phyloP scores from a whole-genome alignment of 2,888 invertebrate genomes.

The Lasioglossum morio region DNA sequence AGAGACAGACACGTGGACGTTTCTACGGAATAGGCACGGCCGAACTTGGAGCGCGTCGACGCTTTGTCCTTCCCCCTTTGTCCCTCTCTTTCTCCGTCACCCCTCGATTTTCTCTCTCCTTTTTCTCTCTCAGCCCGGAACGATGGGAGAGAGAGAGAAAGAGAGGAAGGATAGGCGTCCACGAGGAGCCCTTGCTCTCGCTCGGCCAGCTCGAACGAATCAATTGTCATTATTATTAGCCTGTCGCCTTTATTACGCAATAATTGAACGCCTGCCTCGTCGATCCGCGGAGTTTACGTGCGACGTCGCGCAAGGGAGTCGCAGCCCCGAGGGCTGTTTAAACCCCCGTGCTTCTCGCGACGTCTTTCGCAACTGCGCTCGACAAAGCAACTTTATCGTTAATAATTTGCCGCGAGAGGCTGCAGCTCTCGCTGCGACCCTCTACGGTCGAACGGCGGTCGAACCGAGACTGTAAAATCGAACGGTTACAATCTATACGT shows the following conservation, averaged over 20 bases:
- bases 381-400: neutral
- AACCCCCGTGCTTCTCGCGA: neutral
- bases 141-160: neutral
- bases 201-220: neutral
- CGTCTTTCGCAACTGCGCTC: neutral
- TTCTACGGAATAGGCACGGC: slow-evolving; percentile 64
- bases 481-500: neutral
- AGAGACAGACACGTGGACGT: slow-evolving; percentile 44
- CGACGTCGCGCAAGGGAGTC: neutral
- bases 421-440: neutral
- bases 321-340: neutral
- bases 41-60: slow-evolving; percentile 65
- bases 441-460: neutral
- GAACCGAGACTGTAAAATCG: neutral
- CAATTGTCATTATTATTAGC: slow-evolving; percentile 1
- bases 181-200: neutral
- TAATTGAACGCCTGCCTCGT: neutral
- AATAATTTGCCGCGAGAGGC: neutral
- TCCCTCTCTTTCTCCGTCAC: slow-evolving; percentile 42
- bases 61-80: slow-evolving; percentile 67
- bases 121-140: neutral
- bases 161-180: neutral
- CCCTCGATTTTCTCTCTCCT: slow-evolving; percentile 20
- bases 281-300: neutral
- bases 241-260: neutral